These are phyloP conservation scores for Globicephala melas DNA, from an alignment of 2,113 vertebrate species.

Conservation along the genomic window DNA sequence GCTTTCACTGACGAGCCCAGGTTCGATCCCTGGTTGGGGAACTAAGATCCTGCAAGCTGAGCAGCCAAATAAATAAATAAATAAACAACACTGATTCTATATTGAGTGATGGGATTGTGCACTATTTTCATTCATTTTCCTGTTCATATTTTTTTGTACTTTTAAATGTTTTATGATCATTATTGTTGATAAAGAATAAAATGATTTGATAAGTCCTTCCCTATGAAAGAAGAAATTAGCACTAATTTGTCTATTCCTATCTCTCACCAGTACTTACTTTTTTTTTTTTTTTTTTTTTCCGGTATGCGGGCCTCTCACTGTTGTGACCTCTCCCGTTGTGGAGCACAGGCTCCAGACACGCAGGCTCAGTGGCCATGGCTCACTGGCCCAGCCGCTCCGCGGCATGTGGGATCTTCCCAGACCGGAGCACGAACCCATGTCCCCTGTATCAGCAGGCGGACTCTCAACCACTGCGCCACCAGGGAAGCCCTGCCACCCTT, in stretches of 20 bases:
- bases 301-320: no score
- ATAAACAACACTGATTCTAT: not conserved
- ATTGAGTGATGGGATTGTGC: not conserved
- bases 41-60: not conserved
- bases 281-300: no score
- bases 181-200: not conserved
- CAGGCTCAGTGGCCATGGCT: no score
- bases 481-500: not conserved
- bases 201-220: not conserved
- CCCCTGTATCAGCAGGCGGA: no score
- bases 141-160: not conserved
- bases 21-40: not conserved
- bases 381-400: no score
- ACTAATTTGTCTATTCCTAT: not conserved
- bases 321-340: no score
- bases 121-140: not conserved
- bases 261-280: not conserved
- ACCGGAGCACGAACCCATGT: no score
- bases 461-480: no score
- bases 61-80: not conserved
- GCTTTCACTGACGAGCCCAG: not conserved
- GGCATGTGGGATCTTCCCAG: no score
- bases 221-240: not conserved
- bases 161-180: constrained; percentile 10
- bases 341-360: no score